phyloP scores from a whole-genome alignment of 2,113 vertebrate genomes.

The Stictonetta naevosa region DNA sequence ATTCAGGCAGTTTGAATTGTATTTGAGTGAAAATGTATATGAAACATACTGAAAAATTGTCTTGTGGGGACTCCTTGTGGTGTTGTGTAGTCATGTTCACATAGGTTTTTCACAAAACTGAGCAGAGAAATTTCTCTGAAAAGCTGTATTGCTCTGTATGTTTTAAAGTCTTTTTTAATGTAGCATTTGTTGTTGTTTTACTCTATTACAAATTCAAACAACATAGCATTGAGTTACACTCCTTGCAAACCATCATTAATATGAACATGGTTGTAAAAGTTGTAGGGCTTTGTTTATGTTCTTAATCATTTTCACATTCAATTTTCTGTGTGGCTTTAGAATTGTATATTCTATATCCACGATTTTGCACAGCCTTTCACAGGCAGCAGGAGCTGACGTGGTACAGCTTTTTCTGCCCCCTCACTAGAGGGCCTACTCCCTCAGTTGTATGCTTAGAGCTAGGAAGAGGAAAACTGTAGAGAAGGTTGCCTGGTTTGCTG shows the following conservation, averaged over 20 bases:
- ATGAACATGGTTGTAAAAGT: not conserved
- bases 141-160: not conserved
- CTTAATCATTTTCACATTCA: not conserved
- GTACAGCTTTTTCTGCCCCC: not conserved
- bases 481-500: not conserved
- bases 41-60: constrained; percentile 29
- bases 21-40: constrained; percentile 6
- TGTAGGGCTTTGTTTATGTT: not conserved
- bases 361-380: not conserved
- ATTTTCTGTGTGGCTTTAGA: not conserved
- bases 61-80: constrained; percentile 66
- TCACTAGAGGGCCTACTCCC: not conserved
- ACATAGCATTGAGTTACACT: not conserved
- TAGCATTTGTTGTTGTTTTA: not conserved
- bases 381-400: not conserved
- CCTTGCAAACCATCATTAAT: not conserved
- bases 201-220: not conserved
- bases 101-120: not conserved
- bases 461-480: not conserved
- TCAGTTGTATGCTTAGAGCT: not conserved
- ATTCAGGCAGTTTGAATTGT: not conserved
- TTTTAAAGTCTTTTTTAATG: not conserved
- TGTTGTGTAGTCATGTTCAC: constrained; percentile 33
- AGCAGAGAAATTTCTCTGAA: not conserved
- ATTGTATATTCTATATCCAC: not conserved